phyloP scores from a whole-genome alignment of 2,113 vertebrate species.

The Pardalotus punctatus region DNA sequence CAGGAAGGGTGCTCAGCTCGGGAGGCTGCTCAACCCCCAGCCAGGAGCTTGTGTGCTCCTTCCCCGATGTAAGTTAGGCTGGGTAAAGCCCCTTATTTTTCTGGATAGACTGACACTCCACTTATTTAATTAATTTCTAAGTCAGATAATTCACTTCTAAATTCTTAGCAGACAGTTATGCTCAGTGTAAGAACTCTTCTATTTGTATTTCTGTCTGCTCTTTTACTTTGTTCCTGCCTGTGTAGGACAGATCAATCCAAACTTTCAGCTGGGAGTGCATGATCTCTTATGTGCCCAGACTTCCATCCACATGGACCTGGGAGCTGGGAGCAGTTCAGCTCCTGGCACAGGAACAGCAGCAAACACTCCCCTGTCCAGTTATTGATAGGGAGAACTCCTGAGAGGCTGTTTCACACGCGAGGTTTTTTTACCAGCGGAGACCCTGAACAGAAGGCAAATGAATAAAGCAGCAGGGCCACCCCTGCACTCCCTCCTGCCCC shows the following conservation, averaged over 20 bases:
- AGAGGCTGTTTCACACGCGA: background rate
- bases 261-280: background rate
- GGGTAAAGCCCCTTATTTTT: background rate
- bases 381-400: accelerated
- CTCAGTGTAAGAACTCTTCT: background rate
- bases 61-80: background rate
- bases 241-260: background rate
- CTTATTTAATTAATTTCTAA: background rate
- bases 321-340: background rate
- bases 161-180: background rate
- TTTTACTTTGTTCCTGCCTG: background rate
- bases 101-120: background rate
- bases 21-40: background rate
- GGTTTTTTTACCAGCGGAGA: background rate
- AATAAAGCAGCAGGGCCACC: background rate
- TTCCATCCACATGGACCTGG: background rate
- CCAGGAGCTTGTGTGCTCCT: background rate
- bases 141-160: background rate
- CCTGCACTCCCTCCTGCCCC: background rate
- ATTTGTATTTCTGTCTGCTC: background rate
- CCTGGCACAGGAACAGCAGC: background rate
- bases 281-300: background rate
- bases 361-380: background rate
- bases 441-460: background rate
- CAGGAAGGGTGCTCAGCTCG: background rate